phyloP scores from a whole-genome alignment of 1,140 invertebrate genomes.

The Conus ventricosus region DNA sequence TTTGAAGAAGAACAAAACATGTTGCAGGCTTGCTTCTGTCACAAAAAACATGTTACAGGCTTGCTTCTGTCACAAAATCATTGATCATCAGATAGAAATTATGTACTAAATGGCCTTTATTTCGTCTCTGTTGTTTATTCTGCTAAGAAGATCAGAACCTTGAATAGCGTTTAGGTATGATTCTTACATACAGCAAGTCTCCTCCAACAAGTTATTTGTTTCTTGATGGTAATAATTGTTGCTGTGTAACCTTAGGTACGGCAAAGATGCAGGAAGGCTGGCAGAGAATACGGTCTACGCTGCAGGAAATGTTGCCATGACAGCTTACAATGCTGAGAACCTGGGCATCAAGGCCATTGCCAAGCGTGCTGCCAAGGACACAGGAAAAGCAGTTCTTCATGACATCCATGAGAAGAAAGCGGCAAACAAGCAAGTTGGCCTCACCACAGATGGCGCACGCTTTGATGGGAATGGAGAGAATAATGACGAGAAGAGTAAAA shows the following conservation, averaged over 20 bases:
- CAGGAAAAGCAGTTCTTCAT: conserved; percentile 79
- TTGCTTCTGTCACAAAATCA: too few species aligned
- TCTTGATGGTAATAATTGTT: too few species aligned
- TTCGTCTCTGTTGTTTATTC: too few species aligned
- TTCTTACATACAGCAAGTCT: neutral
- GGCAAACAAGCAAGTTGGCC: neutral
- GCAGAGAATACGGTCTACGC: conserved; percentile 80
- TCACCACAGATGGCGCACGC: neutral
- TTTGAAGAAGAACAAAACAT: too few species aligned
- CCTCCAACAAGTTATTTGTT: too few species aligned
- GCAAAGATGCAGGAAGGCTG: conserved; percentile 78
- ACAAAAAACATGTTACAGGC: too few species aligned
- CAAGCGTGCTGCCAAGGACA: conserved; percentile 81
- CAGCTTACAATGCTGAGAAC: conserved; percentile 79
- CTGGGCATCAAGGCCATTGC: conserved; percentile 81
- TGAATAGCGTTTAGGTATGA: neutral
- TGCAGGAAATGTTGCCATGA: conserved; percentile 80
- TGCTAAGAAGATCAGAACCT: too few species aligned
- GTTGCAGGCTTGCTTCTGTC: too few species aligned
- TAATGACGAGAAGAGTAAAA: neutral
- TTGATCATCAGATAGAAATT: too few species aligned
- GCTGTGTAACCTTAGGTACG: conserved; percentile 77
- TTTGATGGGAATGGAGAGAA: neutral
- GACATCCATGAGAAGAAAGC: conserved; percentile 57
- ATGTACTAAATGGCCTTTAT: too few species aligned